Evolutionary conservation across 2,113 vertebrate genomes (phyloP), one percentile per base, ranked within the genome.

Genomic region (Melanerpes formicivorus): DNA sequence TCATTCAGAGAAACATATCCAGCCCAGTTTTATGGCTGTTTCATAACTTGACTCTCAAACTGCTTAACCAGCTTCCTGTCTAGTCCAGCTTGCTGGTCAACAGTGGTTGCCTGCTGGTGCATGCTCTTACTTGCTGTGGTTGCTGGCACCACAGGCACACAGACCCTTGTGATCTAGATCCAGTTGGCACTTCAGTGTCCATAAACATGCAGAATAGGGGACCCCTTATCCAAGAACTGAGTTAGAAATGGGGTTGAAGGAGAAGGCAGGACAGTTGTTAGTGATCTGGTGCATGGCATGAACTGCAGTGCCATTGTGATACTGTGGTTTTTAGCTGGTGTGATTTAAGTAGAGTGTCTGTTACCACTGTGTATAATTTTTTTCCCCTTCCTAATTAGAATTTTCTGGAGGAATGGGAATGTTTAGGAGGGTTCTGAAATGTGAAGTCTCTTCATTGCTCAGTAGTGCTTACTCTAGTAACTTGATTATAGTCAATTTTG

Each of bases 71-170:
- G 3, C 60, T 44, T 59, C 44, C 37, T 44, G 60, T 34, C 60
- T 30, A 6, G 44, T 60, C 64, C 7, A 4, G 18, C 27, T 54
- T 14, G 62, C 14, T 25, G 16, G 52, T 76, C 5, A 8, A 27
- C 40, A 13, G 40, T 6, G 18, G 21, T 69, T 37, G 14, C 46
- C 30, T 26, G 2, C 63, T 37, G 46, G 16, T n/a, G 26, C 2
- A 0, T 48, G 48, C 18, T 48, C 5, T 0, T 48, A 1, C 29
- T 58, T 42, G 23, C 27, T 67, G 12, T 3, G 2, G 62, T 13
- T 65, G 42, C 52, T 52, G 54, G 40, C 14, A 32, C 18, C 23
- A 3, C 11, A 2, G 30, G 5, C 37, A 40, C 14, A 6, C 65
- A 11, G 58, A 11, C 8, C 37, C 17, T 66, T 27, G 37, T 18